Base-by-base conservation (phyloP, 2,888 invertebrate species). In the Andrena minutula region DNA sequence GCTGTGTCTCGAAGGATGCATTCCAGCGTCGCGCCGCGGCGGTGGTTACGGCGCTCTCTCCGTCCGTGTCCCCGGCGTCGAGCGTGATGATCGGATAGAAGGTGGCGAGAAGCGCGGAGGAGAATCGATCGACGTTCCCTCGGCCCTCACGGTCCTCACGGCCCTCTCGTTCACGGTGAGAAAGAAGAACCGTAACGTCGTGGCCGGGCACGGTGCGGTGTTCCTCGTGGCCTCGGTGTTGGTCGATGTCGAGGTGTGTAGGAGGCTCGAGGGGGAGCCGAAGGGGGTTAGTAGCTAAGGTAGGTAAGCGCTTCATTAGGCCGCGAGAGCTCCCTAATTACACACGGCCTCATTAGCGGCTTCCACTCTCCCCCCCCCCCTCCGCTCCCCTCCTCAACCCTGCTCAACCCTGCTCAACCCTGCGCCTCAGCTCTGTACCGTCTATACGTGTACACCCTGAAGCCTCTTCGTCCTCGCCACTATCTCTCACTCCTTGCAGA, bases 241-340 rank as follows among this genome's bases (percentile, higher is more conserved):
- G 66, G 71, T 75, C 79, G 75, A 58, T 72, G 71, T 84, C 65
- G 74, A 71, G 79, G 88, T 86, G 86, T 85, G 82, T 85, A 83
- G 86, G 89, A 82, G 85, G 85, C 79, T 78, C 75, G 82, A 86
- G 84, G 83, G 87, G 75, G 84, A 80, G 75, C 66, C 79, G 63
- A 85, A 74, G 86, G 87, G 91, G 91, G 90, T 89, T 88, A 89
- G 90, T 90, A 92, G 90, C 89, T 90, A 91, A 92, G 92, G 91
- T 92, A 92, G 92, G 92, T 93, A 93, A 93, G 94, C 93, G 93
- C 93, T 94, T 93, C 93, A 94, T 94, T 94, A 93, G 93, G 91
- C 92, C 93, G 93, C 93, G 93, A 93, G 93, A 93, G 93, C 92
- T 93, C 91, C 93, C 93, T 94, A 94, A 93, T 94, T 93, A 93